Conservation (phyloP, 2,113 vertebrate genomes). For the Corythoichthys intestinalis region DNA sequence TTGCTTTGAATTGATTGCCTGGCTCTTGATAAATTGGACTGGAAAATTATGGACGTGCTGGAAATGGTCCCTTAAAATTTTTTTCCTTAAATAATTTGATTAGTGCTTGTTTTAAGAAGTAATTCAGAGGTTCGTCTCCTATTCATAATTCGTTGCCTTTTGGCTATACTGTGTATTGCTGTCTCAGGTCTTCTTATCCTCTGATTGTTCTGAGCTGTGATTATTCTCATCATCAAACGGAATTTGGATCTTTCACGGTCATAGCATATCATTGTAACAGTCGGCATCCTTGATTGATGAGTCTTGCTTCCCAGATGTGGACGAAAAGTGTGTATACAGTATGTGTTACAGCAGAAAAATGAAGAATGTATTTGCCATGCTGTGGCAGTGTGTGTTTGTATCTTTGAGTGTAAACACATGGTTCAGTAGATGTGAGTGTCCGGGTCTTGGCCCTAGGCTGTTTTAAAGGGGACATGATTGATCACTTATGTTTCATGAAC, state of each 20-base stretch:
- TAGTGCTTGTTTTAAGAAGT: not conserved
- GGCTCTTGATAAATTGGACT: not conserved
- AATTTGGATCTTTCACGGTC: constrained; percentile 6
- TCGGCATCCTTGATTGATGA: constrained; percentile 28
- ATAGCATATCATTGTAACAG: constrained; percentile 31
- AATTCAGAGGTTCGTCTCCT: not conserved
- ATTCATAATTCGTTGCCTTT: not conserved
- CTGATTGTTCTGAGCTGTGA: constrained; percentile 29
- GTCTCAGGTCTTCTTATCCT: not conserved
- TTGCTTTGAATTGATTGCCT: not conserved
- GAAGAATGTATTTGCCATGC: constrained; percentile 9
- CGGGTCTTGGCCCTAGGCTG: constrained; percentile 28
- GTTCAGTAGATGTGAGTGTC: constrained; percentile 29
- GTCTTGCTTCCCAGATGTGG: constrained; percentile 36
- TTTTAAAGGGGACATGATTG: constrained; percentile 56
- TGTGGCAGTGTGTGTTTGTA: constrained; percentile 25
- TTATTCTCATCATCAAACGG: constrained; percentile 11
- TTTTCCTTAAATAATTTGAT: too few relatives aligned
- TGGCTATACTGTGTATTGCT: not conserved
- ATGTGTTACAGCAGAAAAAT: not conserved
- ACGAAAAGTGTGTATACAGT: constrained; percentile 7
- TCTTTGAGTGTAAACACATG: constrained; percentile 35
- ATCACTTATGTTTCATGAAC: constrained; percentile 59
- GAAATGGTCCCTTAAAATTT: not conserved
- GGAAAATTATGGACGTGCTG: not conserved